phyloP scores from a whole-genome alignment of 2,797 vertebrate genomes.

The Thalassophryne amazonica region DNA sequence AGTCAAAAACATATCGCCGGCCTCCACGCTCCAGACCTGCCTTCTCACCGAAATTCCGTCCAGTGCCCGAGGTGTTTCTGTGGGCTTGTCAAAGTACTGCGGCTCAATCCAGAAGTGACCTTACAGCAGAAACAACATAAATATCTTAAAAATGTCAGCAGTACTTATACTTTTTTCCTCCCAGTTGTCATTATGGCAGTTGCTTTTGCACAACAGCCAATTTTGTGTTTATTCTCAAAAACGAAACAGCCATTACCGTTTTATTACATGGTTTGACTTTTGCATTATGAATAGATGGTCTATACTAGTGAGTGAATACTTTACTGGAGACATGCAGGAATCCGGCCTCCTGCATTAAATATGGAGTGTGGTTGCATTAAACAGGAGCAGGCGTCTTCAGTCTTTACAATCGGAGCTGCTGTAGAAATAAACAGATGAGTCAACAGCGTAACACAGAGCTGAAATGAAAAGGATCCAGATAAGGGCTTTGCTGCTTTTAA shows the following conservation, averaged over 20 bases:
- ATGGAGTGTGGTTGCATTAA: conserved; percentile 49
- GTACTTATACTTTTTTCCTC: background rate
- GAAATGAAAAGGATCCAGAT: conserved; percentile 30
- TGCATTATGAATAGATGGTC: conserved; percentile 5
- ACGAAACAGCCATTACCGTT: conserved; percentile 20
- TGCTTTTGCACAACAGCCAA: background rate
- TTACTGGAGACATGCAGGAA: conserved; percentile 16
- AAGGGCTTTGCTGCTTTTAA: conserved; percentile 14
- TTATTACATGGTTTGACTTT: conserved; percentile 10
- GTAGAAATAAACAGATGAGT: conserved; percentile 56
- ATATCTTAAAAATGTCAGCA: background rate
- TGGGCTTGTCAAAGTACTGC: conserved; percentile 13
- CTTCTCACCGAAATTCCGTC: conserved; percentile 16
- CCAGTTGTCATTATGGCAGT: background rate
- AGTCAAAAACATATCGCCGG: conserved; percentile 34
- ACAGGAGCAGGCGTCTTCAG: conserved; percentile 35
- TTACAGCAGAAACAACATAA: background rate
- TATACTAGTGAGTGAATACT: conserved; percentile 8
- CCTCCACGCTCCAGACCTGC: conserved; percentile 16
- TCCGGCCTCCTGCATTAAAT: conserved; percentile 43
- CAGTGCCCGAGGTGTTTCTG: conserved; percentile 38
- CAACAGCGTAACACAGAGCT: conserved; percentile 2
- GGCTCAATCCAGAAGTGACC: conserved; percentile 21
- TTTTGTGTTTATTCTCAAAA: conserved; percentile 20
- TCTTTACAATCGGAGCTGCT: conserved; percentile 33